phyloP scores from a whole-genome alignment of 2,888 invertebrate genomes.

The Cerastis rubricosa region DNA sequence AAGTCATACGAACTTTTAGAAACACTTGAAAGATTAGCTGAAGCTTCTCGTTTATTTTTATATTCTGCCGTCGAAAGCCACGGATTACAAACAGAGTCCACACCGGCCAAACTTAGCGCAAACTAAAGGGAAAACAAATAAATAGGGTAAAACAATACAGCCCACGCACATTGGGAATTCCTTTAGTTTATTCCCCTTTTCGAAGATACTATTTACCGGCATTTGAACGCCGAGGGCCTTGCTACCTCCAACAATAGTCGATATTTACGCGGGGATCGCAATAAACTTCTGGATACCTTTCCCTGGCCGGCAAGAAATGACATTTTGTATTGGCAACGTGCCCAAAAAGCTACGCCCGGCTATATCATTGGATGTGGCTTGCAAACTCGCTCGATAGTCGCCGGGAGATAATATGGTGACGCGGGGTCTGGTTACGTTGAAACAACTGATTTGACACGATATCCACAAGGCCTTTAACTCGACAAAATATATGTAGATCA shows the following conservation, averaged over 20 bases:
- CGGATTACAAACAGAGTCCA: slow-evolving; percentile 29
- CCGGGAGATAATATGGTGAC: slow-evolving; percentile 28
- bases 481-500: slow-evolving; percentile 1
- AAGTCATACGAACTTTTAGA: slow-evolving; percentile 22
- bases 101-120: slow-evolving; percentile 27
- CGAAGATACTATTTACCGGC: slow-evolving; percentile 53
- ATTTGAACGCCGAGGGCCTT: slow-evolving; percentile 41
- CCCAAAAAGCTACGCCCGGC: slow-evolving; percentile 72
- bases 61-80: slow-evolving; percentile 24
- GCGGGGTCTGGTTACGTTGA: neutral
- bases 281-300: slow-evolving; percentile 64
- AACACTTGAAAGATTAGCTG: slow-evolving; percentile 35
- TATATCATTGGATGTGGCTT: slow-evolving; percentile 70
- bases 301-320: slow-evolving; percentile 67
- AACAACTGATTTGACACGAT: slow-evolving; percentile 4
- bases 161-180: slow-evolving; percentile 42
- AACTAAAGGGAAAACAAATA: slow-evolving; percentile 43
- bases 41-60: slow-evolving; percentile 34
- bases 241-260: slow-evolving; percentile 55
- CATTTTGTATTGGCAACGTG: slow-evolving; percentile 74
- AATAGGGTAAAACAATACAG: slow-evolving; percentile 52
- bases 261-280: slow-evolving; percentile 59
- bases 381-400: slow-evolving; percentile 71
- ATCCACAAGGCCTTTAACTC: neutral
- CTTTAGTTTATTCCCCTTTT: slow-evolving; percentile 49